Conservation (phyloP, 1,140 invertebrate genomes). For the Hydropsyche tenuis region DNA sequence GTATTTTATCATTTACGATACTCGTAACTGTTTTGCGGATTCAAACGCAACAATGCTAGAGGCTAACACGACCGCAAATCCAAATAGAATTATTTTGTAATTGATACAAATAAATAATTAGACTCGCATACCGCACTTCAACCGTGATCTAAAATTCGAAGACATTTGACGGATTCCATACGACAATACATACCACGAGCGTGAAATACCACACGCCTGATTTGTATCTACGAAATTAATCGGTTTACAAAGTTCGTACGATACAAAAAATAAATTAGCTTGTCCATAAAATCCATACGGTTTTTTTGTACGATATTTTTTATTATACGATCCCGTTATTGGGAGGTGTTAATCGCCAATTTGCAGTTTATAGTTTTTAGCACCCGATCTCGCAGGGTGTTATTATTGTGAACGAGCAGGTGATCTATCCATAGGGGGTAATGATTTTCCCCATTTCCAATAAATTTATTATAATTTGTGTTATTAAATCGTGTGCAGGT, state of each 20-base stretch:
- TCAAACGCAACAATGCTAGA: slow-evolving; percentile 17
- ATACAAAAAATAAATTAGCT: slow-evolving; percentile 11
- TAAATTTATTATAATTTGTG: slow-evolving; percentile 17
- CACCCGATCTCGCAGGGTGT: slow-evolving; percentile 25
- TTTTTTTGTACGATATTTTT: background rate
- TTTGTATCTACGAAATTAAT: too few species aligned
- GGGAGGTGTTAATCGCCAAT: slow-evolving; percentile 29
- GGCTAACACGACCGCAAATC: slow-evolving; percentile 10
- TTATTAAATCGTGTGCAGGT: slow-evolving; percentile 36
- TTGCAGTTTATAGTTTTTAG: slow-evolving; percentile 31
- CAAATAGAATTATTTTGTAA: slow-evolving; percentile 13
- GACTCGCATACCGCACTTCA: too few species aligned
- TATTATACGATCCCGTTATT: slow-evolving; percentile 24
- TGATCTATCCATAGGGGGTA: slow-evolving; percentile 26
- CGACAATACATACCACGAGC: too few species aligned
- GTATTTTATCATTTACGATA: background rate
- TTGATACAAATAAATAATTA: slow-evolving; percentile 10
- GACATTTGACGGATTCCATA: too few species aligned
- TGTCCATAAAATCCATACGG: background rate
- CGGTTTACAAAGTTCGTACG: too few species aligned
- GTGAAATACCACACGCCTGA: too few species aligned
- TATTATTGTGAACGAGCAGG: slow-evolving; percentile 33
- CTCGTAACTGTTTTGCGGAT: background rate
- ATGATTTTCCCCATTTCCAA: too few species aligned
- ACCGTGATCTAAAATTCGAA: too few species aligned